Evolutionary conservation across 2,888 invertebrate genomes (phyloP).

Genomic region (Limnephilus lunatus): DNA sequence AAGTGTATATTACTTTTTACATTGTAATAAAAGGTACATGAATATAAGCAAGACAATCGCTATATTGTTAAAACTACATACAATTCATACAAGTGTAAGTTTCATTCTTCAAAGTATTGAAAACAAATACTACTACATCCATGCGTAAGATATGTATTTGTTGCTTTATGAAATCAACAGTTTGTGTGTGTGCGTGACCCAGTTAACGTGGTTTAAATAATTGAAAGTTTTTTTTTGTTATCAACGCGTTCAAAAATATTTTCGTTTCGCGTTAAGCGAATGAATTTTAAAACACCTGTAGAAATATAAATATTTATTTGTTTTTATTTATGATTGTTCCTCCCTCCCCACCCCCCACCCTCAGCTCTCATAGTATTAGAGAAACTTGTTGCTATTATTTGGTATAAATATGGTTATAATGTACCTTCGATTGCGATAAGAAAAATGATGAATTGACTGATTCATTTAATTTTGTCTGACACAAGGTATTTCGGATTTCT

Average conservation of each 20-base stretch:
- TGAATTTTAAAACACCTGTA: not conserved
- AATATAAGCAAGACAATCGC: not conserved
- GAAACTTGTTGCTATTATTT: no score
- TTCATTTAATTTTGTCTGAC: no score
- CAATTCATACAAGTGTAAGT: not conserved
- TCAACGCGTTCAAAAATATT: constrained; percentile 3
- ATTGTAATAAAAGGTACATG: not conserved
- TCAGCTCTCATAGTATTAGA: no score
- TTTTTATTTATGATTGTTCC: no score
- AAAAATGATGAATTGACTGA: no score
- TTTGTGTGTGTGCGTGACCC: constrained; percentile 23
- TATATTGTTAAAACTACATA: not conserved
- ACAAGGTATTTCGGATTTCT: no score
- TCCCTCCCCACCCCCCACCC: no score
- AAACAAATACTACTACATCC: not conserved
- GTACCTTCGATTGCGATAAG: no score
- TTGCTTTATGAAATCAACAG: constrained; percentile 11
- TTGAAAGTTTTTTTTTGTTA: constrained; percentile 13
- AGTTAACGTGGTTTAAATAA: constrained; percentile 32
- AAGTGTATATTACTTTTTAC: no score
- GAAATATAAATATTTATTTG: not conserved
- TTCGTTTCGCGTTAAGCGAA: not conserved
- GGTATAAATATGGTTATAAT: no score
- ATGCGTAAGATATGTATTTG: not conserved
- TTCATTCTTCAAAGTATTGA: not conserved